Evolutionary conservation across 2,888 invertebrate species (phyloP), one percentile per base, ranked within the genome.

Genomic region (Xestia xanthographa): DNA sequence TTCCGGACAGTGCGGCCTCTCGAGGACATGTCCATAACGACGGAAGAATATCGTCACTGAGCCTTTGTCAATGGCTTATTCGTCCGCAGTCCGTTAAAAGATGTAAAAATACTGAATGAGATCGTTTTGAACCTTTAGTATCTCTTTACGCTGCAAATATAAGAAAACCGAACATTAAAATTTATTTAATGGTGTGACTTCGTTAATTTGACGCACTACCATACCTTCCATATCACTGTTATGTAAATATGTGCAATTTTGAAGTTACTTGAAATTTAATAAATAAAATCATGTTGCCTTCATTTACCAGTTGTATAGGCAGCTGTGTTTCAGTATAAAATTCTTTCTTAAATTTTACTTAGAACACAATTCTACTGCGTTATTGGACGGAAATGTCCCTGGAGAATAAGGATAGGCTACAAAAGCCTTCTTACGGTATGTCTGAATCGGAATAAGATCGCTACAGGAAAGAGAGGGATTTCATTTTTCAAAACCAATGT

Each of bases 371-470:
- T 26, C 56, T 56, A 56, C 6, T 26, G 14, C 26, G 14, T 14
- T 26, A 26, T 6, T 56, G 26, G 6, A 12, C 14, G 56, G 14
- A 56, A 14, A 26, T 56, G 56, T 56, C 26, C 26, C n/a, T 6
- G 56, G 2, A 56, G 26, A 56, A 26, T 26, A 26, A 26, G 56
- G 56, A 56, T 26, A 26, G n/a, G 53, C 14, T 43, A 58, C 48
- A 75, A 72, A 80, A 83, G 75, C 76, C 76, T 76, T 85, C 72
- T 75, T n/a, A 26, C 69, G 68, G 66, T 78, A 66, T 75, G 75
- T 86, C 78, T 80, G 5, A 53, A 53, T 53, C 12, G 22, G 84
- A 85, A 81, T 84, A 83, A 83, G 82, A 82, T 79, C 53, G 75
- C 48, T 72, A 50, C 17, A 29, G 43, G 22, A 75, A 70, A 34